Conservation (phyloP, 1,140 invertebrate species). For the Portunus trituberculatus region DNA sequence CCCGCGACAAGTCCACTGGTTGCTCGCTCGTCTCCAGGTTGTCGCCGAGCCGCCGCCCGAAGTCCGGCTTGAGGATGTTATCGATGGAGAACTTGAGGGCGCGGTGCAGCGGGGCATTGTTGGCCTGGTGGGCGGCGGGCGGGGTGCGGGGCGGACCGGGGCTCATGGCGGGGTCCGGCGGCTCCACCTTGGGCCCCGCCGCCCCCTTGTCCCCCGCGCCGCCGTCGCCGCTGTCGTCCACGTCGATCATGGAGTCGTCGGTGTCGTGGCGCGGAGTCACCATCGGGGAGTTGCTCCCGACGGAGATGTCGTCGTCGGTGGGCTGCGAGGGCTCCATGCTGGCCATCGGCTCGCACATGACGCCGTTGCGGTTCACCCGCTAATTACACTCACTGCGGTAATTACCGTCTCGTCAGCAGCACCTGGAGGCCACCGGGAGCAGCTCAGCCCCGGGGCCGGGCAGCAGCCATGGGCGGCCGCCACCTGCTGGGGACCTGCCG, state of each 20-base stretch:
- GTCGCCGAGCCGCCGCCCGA: slow-evolving; percentile 83
- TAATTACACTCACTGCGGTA: slow-evolving; percentile 31
- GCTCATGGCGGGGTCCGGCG: slow-evolving; percentile 73
- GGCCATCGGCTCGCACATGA: slow-evolving; percentile 64
- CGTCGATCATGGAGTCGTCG: slow-evolving; percentile 64
- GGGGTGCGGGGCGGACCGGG: slow-evolving; percentile 71
- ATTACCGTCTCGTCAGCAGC: slow-evolving; percentile 40
- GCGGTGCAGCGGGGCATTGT: slow-evolving; percentile 69
- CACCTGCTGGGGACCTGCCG: slow-evolving; percentile 17
- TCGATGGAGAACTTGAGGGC: slow-evolving; percentile 94
- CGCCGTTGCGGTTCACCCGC: slow-evolving; percentile 25
- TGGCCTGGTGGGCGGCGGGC: slow-evolving; percentile 76
- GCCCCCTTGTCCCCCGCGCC: slow-evolving; percentile 35
- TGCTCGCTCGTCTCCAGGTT: slow-evolving; percentile 59
- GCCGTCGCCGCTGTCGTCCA: slow-evolving; percentile 55
- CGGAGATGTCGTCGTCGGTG: slow-evolving; percentile 75
- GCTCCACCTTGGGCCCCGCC: slow-evolving; percentile 74
- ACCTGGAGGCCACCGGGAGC: neutral
- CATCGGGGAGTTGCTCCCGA: slow-evolving; percentile 70
- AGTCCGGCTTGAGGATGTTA: slow-evolving; percentile 94
- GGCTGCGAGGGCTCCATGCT: slow-evolving; percentile 64
- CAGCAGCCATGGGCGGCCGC: slow-evolving; percentile 6
- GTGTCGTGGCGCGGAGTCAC: slow-evolving; percentile 57
- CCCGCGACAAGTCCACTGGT: slow-evolving; percentile 80
- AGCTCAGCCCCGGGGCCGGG: slow-evolving; percentile 28